phyloP scores from a whole-genome alignment of 2,797 vertebrate species.

The Iguana delicatissima region DNA sequence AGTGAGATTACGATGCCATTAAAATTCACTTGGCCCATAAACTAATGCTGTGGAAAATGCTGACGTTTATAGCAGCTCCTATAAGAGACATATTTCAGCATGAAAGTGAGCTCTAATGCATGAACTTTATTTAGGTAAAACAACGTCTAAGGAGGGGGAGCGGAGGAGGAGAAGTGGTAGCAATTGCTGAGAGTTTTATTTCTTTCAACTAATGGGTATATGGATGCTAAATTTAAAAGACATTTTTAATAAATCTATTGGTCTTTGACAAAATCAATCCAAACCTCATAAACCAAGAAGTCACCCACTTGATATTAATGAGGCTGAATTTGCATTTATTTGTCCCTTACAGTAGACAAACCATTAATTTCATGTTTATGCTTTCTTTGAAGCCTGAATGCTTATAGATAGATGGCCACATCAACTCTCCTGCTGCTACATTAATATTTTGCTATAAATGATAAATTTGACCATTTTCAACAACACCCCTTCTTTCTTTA shows the following conservation, averaged over 20 bases:
- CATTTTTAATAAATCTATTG: constrained; percentile 86
- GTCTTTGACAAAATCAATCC: constrained; percentile 88
- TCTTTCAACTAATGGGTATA: constrained; percentile 84
- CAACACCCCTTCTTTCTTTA: constrained; percentile 84
- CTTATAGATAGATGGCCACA: constrained; percentile 85
- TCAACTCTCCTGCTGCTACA: constrained; percentile 86
- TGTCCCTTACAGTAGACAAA: constrained; percentile 86
- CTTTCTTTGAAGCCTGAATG: constrained; percentile 85
- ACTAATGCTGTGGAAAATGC: constrained; percentile 80
- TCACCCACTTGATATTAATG: constrained; percentile 88
- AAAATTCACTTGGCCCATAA: constrained; percentile 86
- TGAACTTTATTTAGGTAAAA: constrained; percentile 86
- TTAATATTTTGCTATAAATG: constrained; percentile 87
- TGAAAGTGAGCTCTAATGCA: constrained; percentile 83
- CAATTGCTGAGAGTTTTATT: constrained; percentile 82
- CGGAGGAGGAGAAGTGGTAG: constrained; percentile 76
- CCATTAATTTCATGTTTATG: constrained; percentile 87
- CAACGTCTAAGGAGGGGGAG: constrained; percentile 75
- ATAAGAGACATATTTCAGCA: constrained; percentile 86
- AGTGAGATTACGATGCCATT: constrained; percentile 83
- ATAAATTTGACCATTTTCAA: constrained; percentile 86
- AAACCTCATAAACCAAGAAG: constrained; percentile 87
- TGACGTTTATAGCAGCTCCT: constrained; percentile 85
- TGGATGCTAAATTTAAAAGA: constrained; percentile 86
- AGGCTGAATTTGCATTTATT: constrained; percentile 87